These are phyloP conservation scores for Glossophaga mutica DNA, from an alignment of 2,797 vertebrate species.

Conservation along the genomic window DNA sequence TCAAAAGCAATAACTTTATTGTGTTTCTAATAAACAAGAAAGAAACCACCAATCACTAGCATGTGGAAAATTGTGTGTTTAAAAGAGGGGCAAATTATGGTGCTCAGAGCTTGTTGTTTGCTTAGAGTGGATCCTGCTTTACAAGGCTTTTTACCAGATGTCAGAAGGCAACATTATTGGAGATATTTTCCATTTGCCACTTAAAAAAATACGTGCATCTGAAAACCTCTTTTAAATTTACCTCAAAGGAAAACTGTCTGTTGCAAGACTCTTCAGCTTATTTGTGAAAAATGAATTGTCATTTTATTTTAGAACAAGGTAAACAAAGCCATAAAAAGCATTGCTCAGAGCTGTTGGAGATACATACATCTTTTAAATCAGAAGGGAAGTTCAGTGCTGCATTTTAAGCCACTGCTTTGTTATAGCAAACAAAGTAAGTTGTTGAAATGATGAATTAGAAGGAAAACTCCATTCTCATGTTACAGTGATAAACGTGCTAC, in stretches of 20 bases:
- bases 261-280: constrained; percentile 30
- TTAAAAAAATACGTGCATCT: not conserved
- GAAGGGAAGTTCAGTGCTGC: constrained; percentile 16
- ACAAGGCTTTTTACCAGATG: not conserved
- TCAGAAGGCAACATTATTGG: constrained; percentile 30
- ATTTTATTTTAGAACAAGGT: constrained; percentile 65
- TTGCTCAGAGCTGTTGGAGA: constrained; percentile 60
- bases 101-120: not conserved
- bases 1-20: constrained; percentile 28
- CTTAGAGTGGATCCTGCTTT: not conserved
- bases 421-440: not conserved
- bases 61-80: not conserved
- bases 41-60: not conserved
- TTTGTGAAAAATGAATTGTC: constrained; percentile 61
- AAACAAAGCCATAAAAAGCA: constrained; percentile 70
- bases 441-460: constrained; percentile 35
- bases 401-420: constrained; percentile 57
- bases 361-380: constrained; percentile 50
- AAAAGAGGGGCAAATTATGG: not conserved
- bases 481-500: constrained; percentile 58
- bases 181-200: not conserved
- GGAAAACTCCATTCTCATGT: not conserved
- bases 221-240: constrained; percentile 50
- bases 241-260: constrained; percentile 54
- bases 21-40: not conserved